Evolutionary conservation across 2,888 invertebrate genomes (phyloP), one percentile per base, ranked within the genome.

Genomic region (Ryuthela nishihirai): DNA sequence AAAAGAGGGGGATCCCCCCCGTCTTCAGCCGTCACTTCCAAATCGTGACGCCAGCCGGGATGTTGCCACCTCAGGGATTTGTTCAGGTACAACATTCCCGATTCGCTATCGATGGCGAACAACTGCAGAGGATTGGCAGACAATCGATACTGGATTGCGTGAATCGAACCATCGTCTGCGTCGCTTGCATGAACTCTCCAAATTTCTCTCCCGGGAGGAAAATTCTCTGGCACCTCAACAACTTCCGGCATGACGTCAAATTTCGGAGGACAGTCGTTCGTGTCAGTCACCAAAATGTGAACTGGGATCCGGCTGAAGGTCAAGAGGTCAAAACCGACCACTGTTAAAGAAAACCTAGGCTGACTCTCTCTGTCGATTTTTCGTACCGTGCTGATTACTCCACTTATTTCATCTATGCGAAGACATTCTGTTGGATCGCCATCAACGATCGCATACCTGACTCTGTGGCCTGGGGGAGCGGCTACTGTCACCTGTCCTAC

Each of bases 251-350:
- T 4, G 1, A 17, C n/a, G 4, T 15, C 34, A 73, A 92, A 92
- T 64, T 82, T 78, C 4, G 95, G 95, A 50, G 85, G 82, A 73
- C 94, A 93, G 74, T 97, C 95, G 75, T 97, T 95, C 4, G 90
- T 79, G 75, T 97, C 95, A 32, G 84, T 75, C 4, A 97, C 80
- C 1, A 83, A 83, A 65, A 97, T 82, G 70, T 86, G 87, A 0
- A 91, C 92, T 29, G 77, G 80, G 17, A 17, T 34, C 17, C n/a
- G n/a, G 34, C n/a, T 3, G 9, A 15, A 34, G n/a, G n/a, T 17
- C n/a, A 15, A n/a, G n/a, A 4, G n/a, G 17, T 15, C 34, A 2
- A n/a, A 34, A 4, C n/a, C 34, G 17, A 34, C 17, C 5, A 34
- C 10, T 15, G 10, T 34, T 34, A 34, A 34, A 34, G 34, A 15